phyloP scores from a whole-genome alignment of 1,140 invertebrate species.

The Drosophila sulfurigaster region DNA sequence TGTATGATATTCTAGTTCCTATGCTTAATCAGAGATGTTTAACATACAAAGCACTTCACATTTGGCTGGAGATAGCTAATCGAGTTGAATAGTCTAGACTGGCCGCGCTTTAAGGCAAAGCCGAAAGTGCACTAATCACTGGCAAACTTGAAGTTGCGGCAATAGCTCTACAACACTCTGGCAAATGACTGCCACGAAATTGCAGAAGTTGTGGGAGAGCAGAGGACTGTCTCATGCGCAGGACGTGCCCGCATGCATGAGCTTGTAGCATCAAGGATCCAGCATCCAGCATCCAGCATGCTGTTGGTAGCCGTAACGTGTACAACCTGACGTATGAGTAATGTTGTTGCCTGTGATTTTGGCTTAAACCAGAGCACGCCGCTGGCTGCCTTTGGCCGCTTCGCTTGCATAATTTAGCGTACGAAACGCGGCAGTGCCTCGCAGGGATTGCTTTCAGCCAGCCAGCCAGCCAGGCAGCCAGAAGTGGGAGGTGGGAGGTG shows the following conservation, averaged over 20 bases:
- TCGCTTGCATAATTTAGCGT: slow-evolving; percentile 74
- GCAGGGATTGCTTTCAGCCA: slow-evolving; percentile 51
- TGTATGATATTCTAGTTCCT: no score
- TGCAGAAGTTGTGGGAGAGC: slow-evolving; percentile 1
- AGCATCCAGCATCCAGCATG: not conserved
- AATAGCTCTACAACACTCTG: slow-evolving; percentile 1
- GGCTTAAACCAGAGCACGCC: slow-evolving; percentile 63
- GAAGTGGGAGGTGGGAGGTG: slow-evolving; percentile 17
- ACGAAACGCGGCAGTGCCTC: slow-evolving; percentile 50
- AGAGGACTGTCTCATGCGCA: slow-evolving; percentile 9
- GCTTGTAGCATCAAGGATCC: not conserved
- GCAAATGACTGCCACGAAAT: slow-evolving; percentile 33
- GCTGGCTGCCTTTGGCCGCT: slow-evolving; percentile 43
- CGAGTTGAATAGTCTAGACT: not conserved
- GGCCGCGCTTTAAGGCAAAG: slow-evolving; percentile 12
- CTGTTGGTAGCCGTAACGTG: slow-evolving; percentile 38
- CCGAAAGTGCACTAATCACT: slow-evolving; percentile 51
- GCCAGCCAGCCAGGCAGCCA: slow-evolving; percentile 18
- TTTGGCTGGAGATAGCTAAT: no score
- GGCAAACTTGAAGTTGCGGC: slow-evolving; percentile 30
- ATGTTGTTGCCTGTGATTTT: slow-evolving; percentile 81
- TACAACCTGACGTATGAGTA: slow-evolving; percentile 76
- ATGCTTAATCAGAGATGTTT: no score
- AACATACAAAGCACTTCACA: no score
- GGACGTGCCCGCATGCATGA: slow-evolving; percentile 48